Base-by-base conservation (phyloP, 2,797 vertebrate species). In the Danionella dracula region DNA sequence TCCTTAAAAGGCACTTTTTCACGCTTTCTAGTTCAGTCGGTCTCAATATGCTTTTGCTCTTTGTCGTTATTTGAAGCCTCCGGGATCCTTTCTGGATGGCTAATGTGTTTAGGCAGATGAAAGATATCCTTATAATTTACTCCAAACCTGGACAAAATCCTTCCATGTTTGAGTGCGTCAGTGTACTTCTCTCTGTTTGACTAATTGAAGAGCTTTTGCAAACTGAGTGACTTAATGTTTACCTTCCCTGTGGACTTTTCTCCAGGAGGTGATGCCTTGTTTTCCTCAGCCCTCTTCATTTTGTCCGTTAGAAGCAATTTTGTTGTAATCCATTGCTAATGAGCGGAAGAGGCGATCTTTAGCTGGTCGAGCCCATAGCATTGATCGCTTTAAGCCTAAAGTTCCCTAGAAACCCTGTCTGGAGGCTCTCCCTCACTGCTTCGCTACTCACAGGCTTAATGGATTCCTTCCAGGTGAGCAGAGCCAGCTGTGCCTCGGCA, bases 381-480 rank as follows among this genome's bases (percentile, higher is more conserved):
- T 57, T 29, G 67, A 70, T 45, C 40, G 34, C 42, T 57, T 56
- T 44, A 45, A 58, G 45, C 13, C 40, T 5, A 16, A 49, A 42
- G 45, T 45, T 34, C 15, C 27, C 29, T 34, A 17, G 15, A 32
- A 67, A 64, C 53, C 38, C 62, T 34, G 17, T 37, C 29, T 38
- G 51, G 23, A 19, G 46, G 35, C 46, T 60, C 37, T 17, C 29
- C 37, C 50, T 41, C 40, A 64, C 20, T 45, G n/a, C 49, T 19
- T 23, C n/a, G 20, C 23, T 11, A 51, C 59, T 60, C 59, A 21
- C 54, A 68, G 51, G 66, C 59, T 61, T 64, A 64, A 75, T 77
- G 13, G 66, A 64, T 70, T 70, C 70, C 66, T 70, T 65, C 54
- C 57, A 68, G 69, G 42, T 67, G 69, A 66, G 35, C 56, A 74